A percentile compares a stretch with the other conserved stretches of the same genome.
These are phyloP conservation scores for Scaptomyza montana DNA, from an alignment of 1,140 invertebrate genomes.

Conservation along the genomic window DNA sequence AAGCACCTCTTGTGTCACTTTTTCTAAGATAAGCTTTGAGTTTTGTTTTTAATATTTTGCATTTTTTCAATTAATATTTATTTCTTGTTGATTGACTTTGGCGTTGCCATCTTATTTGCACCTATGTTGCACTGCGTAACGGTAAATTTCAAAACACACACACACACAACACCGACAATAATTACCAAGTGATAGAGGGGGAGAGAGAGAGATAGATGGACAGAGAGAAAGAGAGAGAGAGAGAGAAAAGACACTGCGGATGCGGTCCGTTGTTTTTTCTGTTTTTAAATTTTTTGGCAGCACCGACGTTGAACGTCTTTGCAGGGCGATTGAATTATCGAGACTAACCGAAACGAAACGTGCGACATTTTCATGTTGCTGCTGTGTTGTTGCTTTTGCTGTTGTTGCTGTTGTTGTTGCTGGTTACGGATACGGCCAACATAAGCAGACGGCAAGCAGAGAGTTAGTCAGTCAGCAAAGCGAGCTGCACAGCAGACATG, in stretches of 20 bases:
- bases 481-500: constrained; percentile 46
- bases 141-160: constrained; percentile 4
- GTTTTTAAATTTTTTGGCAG: background rate
- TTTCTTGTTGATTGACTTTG: background rate
- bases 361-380: constrained; percentile 78
- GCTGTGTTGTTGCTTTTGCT: constrained; percentile 51
- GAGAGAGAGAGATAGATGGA: background rate
- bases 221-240: constrained; percentile 4
- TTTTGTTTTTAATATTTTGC: constrained; percentile 11
- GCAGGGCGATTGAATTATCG: constrained; percentile 80
- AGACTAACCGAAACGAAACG: constrained; percentile 80
- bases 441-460: constrained; percentile 38
- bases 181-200: background rate
- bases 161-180: background rate
- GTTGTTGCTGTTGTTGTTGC: constrained; percentile 28
- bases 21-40: constrained; percentile 7
- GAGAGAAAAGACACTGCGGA: constrained; percentile 2
- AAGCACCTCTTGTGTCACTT: constrained; percentile 14
- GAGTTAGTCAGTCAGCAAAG: constrained; percentile 11
- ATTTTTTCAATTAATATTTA: constrained; percentile 5
- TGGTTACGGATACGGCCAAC: constrained; percentile 53
- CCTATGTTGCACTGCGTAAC: constrained; percentile 13
- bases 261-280: constrained; percentile 19
- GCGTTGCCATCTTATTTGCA: constrained; percentile 27
- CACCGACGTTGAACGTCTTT: constrained; percentile 70